Conservation (phyloP, 2,113 vertebrate genomes). For the Brienomyrus brachyistius region DNA sequence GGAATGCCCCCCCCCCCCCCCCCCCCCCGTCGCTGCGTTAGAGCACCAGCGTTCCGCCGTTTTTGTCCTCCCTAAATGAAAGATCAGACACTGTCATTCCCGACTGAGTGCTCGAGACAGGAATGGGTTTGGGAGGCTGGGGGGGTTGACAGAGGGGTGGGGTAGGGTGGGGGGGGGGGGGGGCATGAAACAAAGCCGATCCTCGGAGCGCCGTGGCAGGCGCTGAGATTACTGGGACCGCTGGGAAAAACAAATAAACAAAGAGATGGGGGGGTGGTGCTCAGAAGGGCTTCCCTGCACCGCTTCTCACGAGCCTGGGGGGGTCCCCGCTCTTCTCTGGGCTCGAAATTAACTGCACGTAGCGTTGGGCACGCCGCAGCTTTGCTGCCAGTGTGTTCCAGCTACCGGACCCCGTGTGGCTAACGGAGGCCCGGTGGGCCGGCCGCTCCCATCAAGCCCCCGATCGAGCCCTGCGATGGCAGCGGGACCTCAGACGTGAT, state of each 20-base stretch:
- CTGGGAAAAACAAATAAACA: slow-evolving; percentile 23
- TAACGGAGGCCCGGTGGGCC: not conserved
- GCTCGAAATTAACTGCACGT: not conserved
- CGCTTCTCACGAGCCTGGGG: not conserved
- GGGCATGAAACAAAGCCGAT: not conserved
- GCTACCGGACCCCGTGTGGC: not conserved
- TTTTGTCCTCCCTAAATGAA: not conserved
- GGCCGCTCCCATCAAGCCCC: not conserved
- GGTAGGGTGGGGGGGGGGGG: not conserved
- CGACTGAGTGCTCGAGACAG: not conserved
- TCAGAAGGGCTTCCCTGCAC: slow-evolving; percentile 13
- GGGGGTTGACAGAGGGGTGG: not conserved
- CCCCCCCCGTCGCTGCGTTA: not conserved
- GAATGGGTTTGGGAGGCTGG: not conserved
- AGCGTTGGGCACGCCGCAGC: not conserved
- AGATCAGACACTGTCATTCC: not conserved
- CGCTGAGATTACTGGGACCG: slow-evolving; percentile 7
- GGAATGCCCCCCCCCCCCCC: not conserved
- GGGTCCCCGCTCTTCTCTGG: not conserved
- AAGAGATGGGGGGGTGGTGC: slow-evolving; percentile 1
- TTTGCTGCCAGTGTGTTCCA: not conserved
- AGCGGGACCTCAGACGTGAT: not conserved
- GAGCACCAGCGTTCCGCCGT: not conserved
- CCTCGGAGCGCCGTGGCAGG: slow-evolving; percentile 5
- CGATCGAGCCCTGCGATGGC: not conserved